These are phyloP conservation scores for Beroe forskalii DNA, from an alignment of 37 sponge, comb jelly and placozoan species.

Conservation along the genomic window DNA sequence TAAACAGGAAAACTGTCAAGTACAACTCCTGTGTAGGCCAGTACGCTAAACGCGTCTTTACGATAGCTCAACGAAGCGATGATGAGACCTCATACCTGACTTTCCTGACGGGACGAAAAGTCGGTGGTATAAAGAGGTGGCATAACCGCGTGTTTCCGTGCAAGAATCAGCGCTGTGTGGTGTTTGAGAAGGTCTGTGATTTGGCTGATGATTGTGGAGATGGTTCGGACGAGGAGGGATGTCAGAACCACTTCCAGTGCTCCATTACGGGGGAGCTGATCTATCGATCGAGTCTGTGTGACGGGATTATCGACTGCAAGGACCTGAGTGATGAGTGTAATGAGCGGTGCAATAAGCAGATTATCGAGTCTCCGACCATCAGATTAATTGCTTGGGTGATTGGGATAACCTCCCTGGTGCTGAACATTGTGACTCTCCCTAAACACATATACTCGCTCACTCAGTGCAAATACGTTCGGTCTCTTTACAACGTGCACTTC, in stretches of 20 bases:
- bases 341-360: not conserved
- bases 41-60: not conserved
- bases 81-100: not conserved
- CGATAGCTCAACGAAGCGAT: not conserved
- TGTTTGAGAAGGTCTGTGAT: not conserved
- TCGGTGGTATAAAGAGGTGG: not conserved
- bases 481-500: not conserved
- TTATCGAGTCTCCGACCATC: not conserved
- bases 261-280: not conserved
- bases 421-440: not conserved
- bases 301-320: not conserved
- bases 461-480: not conserved
- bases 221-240: not conserved
- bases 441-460: not conserved
- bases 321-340: constrained; percentile 13
- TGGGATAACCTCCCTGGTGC: not conserved
- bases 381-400: not conserved
- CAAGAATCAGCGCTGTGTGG: constrained; percentile 8
- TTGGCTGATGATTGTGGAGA: constrained; percentile 58
- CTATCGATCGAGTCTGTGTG: not conserved
- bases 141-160: constrained; percentile 4
- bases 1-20: not conserved
- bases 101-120: not conserved
- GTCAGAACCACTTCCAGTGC: constrained; percentile 21
- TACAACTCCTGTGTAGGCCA: not conserved